phyloP scores from a whole-genome alignment of 2,888 invertebrate species.

The Ecdyonurus torrentis region DNA sequence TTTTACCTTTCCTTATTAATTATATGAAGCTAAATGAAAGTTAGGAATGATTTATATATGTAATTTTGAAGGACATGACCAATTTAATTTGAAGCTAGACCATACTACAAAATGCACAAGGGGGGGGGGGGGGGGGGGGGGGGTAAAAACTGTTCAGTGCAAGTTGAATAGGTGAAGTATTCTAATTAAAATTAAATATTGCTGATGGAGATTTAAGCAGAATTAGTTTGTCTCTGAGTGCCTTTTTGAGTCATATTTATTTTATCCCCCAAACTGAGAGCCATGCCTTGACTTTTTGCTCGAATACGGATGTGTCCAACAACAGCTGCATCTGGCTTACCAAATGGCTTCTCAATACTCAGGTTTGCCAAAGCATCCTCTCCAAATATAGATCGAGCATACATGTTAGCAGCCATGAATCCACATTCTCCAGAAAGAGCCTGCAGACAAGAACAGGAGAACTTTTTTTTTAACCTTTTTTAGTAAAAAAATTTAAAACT shows the following conservation, averaged over 20 bases:
- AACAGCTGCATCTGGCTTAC: slow-evolving; percentile 74
- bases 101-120: too few relatives aligned
- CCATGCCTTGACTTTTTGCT: slow-evolving; percentile 99
- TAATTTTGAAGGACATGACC: too few relatives aligned
- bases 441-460: slow-evolving; percentile 27
- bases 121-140: too few relatives aligned
- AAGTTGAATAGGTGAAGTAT: too few relatives aligned
- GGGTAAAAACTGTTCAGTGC: too few relatives aligned
- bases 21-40: too few relatives aligned
- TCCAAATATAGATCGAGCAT: slow-evolving; percentile 94
- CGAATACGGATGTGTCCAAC: slow-evolving; percentile 94
- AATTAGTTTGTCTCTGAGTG: background rate
- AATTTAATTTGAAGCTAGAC: too few relatives aligned
- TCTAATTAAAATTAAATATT: too few relatives aligned
- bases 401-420: slow-evolving; percentile 99
- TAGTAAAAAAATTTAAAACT: too few relatives aligned
- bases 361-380: slow-evolving; percentile 98
- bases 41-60: too few relatives aligned
- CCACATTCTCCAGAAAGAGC: slow-evolving; percentile 94
- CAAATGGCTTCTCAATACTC: slow-evolving; percentile 89
- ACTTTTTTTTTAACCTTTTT: too few relatives aligned
- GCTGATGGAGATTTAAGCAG: background rate
- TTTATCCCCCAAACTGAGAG: slow-evolving; percentile 94
- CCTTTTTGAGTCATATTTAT: slow-evolving; percentile 86
- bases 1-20: too few relatives aligned